phyloP scores from a whole-genome alignment of 2,888 invertebrate genomes.

The Polyommatus iphigenia region DNA sequence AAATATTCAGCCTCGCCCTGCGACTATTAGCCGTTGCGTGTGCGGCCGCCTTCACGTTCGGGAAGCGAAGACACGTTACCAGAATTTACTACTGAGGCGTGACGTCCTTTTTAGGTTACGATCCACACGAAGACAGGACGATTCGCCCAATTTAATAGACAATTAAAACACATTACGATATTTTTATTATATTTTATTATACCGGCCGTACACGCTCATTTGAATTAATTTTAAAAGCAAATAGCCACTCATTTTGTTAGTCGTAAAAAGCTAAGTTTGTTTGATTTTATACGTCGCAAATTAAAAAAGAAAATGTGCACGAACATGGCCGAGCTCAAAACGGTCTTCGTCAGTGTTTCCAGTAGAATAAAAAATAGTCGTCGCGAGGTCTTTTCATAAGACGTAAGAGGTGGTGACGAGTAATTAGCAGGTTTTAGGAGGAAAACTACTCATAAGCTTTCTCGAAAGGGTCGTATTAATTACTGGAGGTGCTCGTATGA shows the following conservation, averaged over 20 bases:
- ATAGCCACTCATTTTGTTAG: neutral
- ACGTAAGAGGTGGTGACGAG: constrained; percentile 60
- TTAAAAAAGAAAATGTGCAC: constrained; percentile 18
- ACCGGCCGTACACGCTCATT: neutral
- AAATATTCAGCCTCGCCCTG: constrained; percentile 74
- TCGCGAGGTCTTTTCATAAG: constrained; percentile 45
- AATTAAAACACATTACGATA: neutral
- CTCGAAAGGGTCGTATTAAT: constrained; percentile 76
- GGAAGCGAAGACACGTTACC: constrained; percentile 70
- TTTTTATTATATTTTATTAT: constrained; percentile 6
- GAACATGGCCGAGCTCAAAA: constrained; percentile 14
- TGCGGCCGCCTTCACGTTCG: constrained; percentile 70
- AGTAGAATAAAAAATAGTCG: constrained; percentile 35
- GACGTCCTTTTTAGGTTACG: constrained; percentile 58
- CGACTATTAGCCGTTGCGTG: constrained; percentile 71
- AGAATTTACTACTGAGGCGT: constrained; percentile 68
- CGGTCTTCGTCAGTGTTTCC: constrained; percentile 7
- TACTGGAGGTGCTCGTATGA: constrained; percentile 73
- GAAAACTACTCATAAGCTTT: constrained; percentile 79
- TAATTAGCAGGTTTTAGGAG: constrained; percentile 76
- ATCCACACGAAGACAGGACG: constrained; percentile 36
- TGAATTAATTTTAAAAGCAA: neutral
- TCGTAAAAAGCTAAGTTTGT: neutral
- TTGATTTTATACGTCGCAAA: neutral
- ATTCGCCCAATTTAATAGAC: neutral